Evolutionary conservation across 2,888 invertebrate genomes (phyloP), one percentile per base, ranked within the genome.

Genomic region (Heliconius hortense): DNA sequence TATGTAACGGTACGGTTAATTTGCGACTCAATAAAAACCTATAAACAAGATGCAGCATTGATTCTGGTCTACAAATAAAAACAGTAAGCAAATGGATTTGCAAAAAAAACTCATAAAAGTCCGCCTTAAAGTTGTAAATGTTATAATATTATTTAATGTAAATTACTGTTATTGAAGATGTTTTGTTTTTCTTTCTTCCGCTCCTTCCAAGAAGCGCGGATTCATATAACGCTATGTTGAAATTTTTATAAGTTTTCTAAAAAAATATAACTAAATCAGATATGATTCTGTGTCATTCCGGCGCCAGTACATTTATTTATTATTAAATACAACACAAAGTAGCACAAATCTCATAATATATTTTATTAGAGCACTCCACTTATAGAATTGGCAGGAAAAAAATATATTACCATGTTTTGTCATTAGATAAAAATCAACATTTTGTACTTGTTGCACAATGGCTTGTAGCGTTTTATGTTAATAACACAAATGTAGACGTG

Each of bases 381-480:
- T 70, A 13, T 68, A 71, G 56, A 56, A 62, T 78, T 78, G 28
- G 74, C n/a, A 35, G 66, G 68, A 67, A 62, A 35, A 43, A 73
- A 62, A 24, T 7, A 18, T 10, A 24, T 24, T 31, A 39, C 1
- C 39, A 39, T 15, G 26, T 72, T 86, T 84, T 85, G 87, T 85
- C 31, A 68, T 90, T 92, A 93, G 93, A 93, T 93, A 93, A 89
- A 89, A 92, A 91, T 92, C 31, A 31, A 87, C 88, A 87, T 89
- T 88, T 89, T 83, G 89, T 88, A 87, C 91, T 92, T 92, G 92
- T 93, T 92, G 88, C 91, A 86, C 91, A 92, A 91, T 91, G 90
- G 92, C 91, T 89, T 91, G 91, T 92, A 85, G 86, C 88, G 86
- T 90, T 94, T 93, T 93, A 93, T 93, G 93, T 92, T 91, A 92